phyloP scores from a whole-genome alignment of 2,797 vertebrate species.

The Staurois parvus region DNA sequence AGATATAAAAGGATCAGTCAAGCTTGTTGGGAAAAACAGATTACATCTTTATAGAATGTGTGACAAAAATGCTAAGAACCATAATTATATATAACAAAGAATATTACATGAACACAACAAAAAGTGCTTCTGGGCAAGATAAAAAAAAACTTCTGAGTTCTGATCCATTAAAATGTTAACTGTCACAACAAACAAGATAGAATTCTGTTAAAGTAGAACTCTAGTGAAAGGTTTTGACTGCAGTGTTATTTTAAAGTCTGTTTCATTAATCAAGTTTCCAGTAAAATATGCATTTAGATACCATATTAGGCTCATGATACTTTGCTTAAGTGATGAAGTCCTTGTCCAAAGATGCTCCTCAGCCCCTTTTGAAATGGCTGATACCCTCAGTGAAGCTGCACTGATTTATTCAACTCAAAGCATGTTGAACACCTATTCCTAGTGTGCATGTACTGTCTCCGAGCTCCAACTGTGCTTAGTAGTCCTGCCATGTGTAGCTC shows the following conservation, averaged over 20 bases:
- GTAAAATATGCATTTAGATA: too few relatives aligned
- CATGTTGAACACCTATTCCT: too few relatives aligned
- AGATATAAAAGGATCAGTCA: slow-evolving; percentile 59
- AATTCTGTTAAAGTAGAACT: neutral
- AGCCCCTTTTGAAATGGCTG: too few relatives aligned
- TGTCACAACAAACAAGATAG: slow-evolving; percentile 12
- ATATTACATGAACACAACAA: slow-evolving; percentile 53
- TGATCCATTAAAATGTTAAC: slow-evolving; percentile 38
- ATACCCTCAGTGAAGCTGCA: too few relatives aligned
- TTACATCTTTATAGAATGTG: slow-evolving; percentile 57
- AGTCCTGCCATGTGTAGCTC: too few relatives aligned
- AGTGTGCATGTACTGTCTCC: too few relatives aligned
- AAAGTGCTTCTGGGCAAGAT: slow-evolving; percentile 30
- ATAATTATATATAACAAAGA: slow-evolving; percentile 58
- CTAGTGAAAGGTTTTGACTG: neutral
- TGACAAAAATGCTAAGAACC: slow-evolving; percentile 58
- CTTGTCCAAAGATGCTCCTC: too few relatives aligned
- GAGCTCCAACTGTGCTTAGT: too few relatives aligned
- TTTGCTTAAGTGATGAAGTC: too few relatives aligned
- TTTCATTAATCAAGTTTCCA: too few relatives aligned
- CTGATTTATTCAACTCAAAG: too few relatives aligned
- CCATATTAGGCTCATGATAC: too few relatives aligned
- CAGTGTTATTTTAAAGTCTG: neutral
- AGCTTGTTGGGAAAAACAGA: slow-evolving; percentile 53
- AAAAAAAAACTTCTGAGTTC: slow-evolving; percentile 29